Evolutionary conservation across 1,140 invertebrate genomes (phyloP).

Genomic region (Saccostrea cuccullata): DNA sequence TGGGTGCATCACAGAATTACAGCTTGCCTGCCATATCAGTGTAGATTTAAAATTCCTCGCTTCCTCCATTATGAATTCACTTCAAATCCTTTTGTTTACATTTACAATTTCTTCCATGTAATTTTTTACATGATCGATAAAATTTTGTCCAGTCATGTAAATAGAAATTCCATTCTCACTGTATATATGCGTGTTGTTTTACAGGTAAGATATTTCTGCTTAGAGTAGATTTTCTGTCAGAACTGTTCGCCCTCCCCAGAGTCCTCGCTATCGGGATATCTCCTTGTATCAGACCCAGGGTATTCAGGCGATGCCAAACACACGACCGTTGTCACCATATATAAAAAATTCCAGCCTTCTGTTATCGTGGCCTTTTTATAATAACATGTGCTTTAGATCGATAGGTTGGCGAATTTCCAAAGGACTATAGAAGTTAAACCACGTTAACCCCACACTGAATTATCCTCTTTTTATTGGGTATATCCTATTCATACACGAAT

Average conservation of each 20-base stretch:
- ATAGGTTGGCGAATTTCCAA: constrained; percentile 24
- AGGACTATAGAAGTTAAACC: constrained; percentile 30
- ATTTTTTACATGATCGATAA: background rate
- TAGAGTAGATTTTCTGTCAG: background rate
- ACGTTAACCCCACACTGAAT: background rate
- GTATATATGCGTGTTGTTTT: background rate
- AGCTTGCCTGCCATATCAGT: constrained; percentile 15
- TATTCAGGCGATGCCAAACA: constrained; percentile 7
- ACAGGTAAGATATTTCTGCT: background rate
- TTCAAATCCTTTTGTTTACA: background rate
- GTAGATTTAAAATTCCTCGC: background rate
- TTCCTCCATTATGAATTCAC: background rate
- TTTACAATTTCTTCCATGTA: background rate
- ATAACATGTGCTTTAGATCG: constrained; percentile 31
- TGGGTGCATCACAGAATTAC: background rate
- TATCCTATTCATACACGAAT: background rate
- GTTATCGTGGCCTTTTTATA: constrained; percentile 12
- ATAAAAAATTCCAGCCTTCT: background rate
- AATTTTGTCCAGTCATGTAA: background rate
- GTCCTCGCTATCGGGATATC: background rate
- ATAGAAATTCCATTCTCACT: background rate
- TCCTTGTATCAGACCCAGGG: background rate
- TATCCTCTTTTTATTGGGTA: constrained; percentile 22
- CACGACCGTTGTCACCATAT: constrained; percentile 26
- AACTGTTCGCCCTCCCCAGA: background rate